Base-by-base conservation (phyloP, 2,797 vertebrate genomes). In the Gila robusta region DNA sequence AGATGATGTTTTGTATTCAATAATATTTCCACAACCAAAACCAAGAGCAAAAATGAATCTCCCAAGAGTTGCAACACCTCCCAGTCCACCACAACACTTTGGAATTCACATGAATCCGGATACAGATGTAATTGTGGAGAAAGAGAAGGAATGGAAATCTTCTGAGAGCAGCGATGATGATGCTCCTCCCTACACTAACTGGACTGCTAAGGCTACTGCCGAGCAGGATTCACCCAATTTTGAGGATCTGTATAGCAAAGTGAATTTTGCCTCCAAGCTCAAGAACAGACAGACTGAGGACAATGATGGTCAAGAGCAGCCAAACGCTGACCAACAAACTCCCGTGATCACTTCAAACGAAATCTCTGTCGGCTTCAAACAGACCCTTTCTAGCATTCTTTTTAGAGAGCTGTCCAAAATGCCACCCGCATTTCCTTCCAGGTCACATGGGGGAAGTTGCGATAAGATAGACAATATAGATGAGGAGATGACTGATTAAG, bases 341-440 rank as follows among this genome's bases (percentile, higher is more conserved):
- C n/a, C 70, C 41, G 19, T 6, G 14, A 19, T 79, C 52, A 39
- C 72, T 84, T 86, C 89, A 88, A 66, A 86, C 6, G 91, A 93
- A 88, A 5, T 86, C 81, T 89, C 89, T 17, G 89, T 87, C 84
- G 92, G 89, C 89, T 96, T 96, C 90, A 96, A 94, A 94, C 89
- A 94, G 69, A 93, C 90, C 76, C 94, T 96, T 78, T 94, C 94
- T 89, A 89, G 92, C 88, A 91, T 94, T 17, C 91, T 96, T 90
- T 94, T 91, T 86, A 95, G 95, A 91, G 95, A 94, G 84, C 82
- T 91, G 91, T 91, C 93, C 82, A 95, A 93, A 90, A 32, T 92
- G 88, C 91, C 92, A 81, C 89, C 89, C 7, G 35, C 90, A 56
- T 81, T 83, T 64, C 87, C 87, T 2, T 49, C 71, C 71, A 89